Evolutionary conservation across 2,888 invertebrate genomes (phyloP).

Genomic region (Oscheius sp.): DNA sequence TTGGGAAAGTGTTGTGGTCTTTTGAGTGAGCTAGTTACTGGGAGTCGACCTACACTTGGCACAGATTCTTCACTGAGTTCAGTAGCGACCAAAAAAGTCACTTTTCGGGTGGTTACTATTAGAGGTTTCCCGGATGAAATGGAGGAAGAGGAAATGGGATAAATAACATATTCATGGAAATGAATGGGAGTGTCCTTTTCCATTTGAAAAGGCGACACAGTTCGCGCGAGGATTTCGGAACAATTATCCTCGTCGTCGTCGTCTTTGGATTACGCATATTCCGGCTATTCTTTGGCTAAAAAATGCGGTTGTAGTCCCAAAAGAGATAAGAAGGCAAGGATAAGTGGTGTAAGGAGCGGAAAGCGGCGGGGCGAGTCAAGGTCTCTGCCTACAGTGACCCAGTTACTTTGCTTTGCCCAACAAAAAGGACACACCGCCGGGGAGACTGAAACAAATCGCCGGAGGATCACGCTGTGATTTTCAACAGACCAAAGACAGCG

Average conservation of each 20-base stretch:
- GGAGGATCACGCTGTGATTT: conserved; percentile 15
- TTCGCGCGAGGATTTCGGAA: conserved; percentile 18
- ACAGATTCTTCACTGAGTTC: not conserved
- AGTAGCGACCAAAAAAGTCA: not conserved
- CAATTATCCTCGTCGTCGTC: conserved; percentile 4
- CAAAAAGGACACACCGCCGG: conserved; percentile 23
- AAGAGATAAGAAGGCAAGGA: conserved; percentile 7
- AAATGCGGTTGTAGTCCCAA: conserved; percentile 1
- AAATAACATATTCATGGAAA: not conserved
- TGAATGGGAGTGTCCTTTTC: conserved; percentile 2
- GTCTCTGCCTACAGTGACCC: conserved; percentile 25
- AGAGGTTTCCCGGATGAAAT: no score
- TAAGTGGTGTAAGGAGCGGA: conserved; percentile 35
- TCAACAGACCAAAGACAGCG: not conserved
- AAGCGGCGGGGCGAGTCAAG: conserved; percentile 32
- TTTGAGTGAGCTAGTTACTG: not conserved
- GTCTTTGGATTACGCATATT: not conserved
- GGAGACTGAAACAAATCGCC: conserved; percentile 30
- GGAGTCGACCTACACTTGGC: not conserved
- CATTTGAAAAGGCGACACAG: conserved; percentile 20
- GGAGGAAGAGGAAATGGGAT: not conserved
- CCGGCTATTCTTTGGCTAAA: not conserved
- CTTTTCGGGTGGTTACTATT: not conserved
- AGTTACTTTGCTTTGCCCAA: conserved; percentile 28
- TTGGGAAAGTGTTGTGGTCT: not conserved